Percentiles rank a stretch among this genome's conserved stretches.
phyloP scores from a whole-genome alignment of 2,888 invertebrate genomes.

The Proisotoma minuta region DNA sequence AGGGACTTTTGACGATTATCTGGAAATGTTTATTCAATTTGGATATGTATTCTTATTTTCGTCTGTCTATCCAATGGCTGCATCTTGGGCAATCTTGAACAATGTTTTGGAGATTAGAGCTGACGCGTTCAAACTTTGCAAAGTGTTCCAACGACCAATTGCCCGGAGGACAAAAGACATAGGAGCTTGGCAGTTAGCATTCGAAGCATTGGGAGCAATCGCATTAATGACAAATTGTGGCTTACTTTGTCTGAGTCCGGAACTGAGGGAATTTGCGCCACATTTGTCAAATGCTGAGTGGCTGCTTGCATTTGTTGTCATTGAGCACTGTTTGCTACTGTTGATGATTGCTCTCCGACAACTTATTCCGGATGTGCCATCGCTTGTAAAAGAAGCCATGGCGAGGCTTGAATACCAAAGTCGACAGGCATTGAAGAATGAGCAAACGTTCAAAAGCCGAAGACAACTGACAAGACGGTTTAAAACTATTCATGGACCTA shows the following conservation, averaged over 20 bases:
- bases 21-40: constrained; percentile 73
- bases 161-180: constrained; percentile 63
- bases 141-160: constrained; percentile 65
- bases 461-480: constrained; percentile 53
- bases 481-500: constrained; percentile 53
- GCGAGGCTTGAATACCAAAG: constrained; percentile 61
- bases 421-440: constrained; percentile 60
- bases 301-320: constrained; percentile 61
- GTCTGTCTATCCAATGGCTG: constrained; percentile 70
- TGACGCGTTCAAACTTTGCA: constrained; percentile 69
- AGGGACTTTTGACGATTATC: constrained; percentile 70
- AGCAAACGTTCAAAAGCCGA: constrained; percentile 54
- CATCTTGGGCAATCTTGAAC: constrained; percentile 68
- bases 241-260: constrained; percentile 64
- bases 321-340: constrained; percentile 65
- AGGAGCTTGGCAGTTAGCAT: constrained; percentile 71
- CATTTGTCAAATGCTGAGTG: constrained; percentile 53
- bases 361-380: constrained; percentile 66
- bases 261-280: constrained; percentile 55
- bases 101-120: constrained; percentile 69
- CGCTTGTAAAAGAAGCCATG: constrained; percentile 62
- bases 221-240: constrained; percentile 72
- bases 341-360: constrained; percentile 63
- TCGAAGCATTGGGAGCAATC: constrained; percentile 64
- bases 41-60: constrained; percentile 74